These are phyloP conservation scores for Orthonychiurus folsomi DNA, from an alignment of 2,888 invertebrate genomes.

Conservation along the genomic window DNA sequence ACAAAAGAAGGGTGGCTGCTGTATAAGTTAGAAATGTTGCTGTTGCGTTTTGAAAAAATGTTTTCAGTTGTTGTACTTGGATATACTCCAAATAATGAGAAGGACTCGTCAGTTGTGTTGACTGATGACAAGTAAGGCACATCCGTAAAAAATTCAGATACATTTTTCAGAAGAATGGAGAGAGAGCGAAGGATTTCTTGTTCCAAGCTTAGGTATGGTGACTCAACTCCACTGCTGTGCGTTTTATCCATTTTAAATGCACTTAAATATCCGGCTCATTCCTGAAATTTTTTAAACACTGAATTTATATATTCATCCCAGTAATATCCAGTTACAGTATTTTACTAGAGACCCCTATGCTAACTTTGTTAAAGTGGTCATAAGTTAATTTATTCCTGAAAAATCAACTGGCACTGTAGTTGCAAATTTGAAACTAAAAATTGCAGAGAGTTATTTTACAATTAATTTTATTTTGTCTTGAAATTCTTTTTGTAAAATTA, in stretches of 20 bases:
- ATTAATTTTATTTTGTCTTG: no score
- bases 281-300: no score
- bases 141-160: conserved; percentile 8
- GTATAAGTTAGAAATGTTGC: not conserved
- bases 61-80: not conserved
- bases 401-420: no score
- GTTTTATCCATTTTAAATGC: not conserved
- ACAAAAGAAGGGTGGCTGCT: not conserved
- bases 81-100: not conserved
- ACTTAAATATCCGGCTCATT: no score
- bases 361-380: no score
- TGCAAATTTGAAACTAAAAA: no score
- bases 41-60: not conserved
- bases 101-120: not conserved
- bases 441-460: no score
- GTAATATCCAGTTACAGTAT: no score
- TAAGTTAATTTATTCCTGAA: no score
- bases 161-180: conserved; percentile 6
- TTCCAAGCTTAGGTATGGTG: conserved; percentile 1
- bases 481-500: no score
- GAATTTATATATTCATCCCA: no score
- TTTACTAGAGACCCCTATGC: no score
- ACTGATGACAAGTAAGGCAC: not conserved
- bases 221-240: not conserved
- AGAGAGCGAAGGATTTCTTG: conserved; percentile 6